These are phyloP conservation scores for Chondrilla cf. caribensis DNA, from an alignment of 37 sponge, comb jelly and placozoan species.

Conservation along the genomic window DNA sequence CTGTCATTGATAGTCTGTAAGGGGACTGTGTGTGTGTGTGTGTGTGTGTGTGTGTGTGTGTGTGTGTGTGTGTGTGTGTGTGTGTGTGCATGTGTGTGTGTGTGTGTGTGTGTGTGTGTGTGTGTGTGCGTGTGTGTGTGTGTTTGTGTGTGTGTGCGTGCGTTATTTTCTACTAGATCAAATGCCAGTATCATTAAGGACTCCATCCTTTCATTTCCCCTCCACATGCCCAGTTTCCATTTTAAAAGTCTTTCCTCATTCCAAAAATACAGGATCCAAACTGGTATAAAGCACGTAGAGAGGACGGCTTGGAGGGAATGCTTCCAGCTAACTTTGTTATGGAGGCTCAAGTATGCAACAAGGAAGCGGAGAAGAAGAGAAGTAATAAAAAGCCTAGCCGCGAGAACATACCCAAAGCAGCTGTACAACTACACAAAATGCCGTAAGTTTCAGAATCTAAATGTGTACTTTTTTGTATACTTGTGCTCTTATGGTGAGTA, in stretches of 20 bases:
- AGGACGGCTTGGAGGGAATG: conserved; percentile 88
- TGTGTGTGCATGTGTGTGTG: too few species aligned
- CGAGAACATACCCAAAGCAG: conserved; percentile 18
- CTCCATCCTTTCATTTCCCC: too few species aligned
- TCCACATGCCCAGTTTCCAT: too few species aligned
- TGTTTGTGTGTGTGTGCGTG: too few species aligned
- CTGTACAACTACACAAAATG: conserved; percentile 49
- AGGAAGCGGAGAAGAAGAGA: background rate
- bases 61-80: too few species aligned
- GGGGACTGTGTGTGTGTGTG: conserved; percentile 1
- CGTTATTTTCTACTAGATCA: too few species aligned
- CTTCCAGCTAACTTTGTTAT: conserved; percentile 84
- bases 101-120: too few species aligned
- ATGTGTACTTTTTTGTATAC: background rate
- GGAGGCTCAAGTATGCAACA: background rate
- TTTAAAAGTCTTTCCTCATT: too few species aligned
- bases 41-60: conserved; percentile 4
- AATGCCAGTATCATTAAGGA: too few species aligned
- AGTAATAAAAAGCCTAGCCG: background rate
- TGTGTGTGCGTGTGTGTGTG: too few species aligned
- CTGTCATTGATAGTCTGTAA: too few species aligned
- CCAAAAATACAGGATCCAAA: conserved; percentile 75
- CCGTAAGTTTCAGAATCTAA: conserved; percentile 66
- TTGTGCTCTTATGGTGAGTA: background rate
- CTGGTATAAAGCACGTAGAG: conserved; percentile 89